Evolutionary conservation across 2,888 invertebrate species (phyloP).

Genomic region (Drosophila dives): DNA sequence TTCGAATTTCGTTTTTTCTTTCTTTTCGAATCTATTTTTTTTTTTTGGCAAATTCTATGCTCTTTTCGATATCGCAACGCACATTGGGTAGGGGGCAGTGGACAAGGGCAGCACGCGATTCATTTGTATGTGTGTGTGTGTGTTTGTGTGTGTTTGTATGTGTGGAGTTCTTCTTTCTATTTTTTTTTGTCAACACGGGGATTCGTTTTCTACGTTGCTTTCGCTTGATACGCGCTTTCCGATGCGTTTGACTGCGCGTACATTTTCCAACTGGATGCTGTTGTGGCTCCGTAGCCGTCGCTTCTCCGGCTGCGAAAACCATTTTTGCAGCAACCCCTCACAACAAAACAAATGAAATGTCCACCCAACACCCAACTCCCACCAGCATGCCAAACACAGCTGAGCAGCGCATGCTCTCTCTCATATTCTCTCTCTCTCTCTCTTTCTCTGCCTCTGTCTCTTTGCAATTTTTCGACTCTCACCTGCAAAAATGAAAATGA

Average conservation of each 20-base stretch:
- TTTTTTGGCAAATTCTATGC: conserved; percentile 53
- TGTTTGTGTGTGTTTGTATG: conserved; percentile 13
- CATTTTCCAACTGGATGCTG: conserved; percentile 84
- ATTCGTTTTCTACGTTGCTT: conserved; percentile 28
- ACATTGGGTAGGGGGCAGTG: conserved; percentile 45
- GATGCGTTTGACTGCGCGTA: conserved; percentile 77
- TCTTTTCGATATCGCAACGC: conserved; percentile 63
- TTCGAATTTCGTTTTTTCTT: conserved; percentile 13
- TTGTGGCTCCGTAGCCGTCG: conserved; percentile 45
- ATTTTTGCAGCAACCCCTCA: conserved; percentile 60
- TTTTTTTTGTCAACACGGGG: conserved; percentile 62
- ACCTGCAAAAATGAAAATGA: conserved; percentile 78
- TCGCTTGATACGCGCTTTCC: conserved; percentile 63
- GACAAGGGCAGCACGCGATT: conserved; percentile 64
- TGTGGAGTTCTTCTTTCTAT: conserved; percentile 10
- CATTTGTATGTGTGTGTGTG: conserved; percentile 38
- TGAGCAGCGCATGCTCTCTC: conserved; percentile 59
- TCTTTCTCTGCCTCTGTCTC: conserved; percentile 9
- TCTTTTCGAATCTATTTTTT: conserved; percentile 15
- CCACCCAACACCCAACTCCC: conserved; percentile 1
- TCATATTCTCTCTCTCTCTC: conserved; percentile 36
- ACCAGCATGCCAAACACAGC: background rate
- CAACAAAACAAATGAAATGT: conserved; percentile 21
- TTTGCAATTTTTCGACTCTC: conserved; percentile 45
- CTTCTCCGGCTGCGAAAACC: conserved; percentile 46